Base-by-base conservation (phyloP, 2,888 invertebrate genomes). In the Drosophila macrospina region DNA sequence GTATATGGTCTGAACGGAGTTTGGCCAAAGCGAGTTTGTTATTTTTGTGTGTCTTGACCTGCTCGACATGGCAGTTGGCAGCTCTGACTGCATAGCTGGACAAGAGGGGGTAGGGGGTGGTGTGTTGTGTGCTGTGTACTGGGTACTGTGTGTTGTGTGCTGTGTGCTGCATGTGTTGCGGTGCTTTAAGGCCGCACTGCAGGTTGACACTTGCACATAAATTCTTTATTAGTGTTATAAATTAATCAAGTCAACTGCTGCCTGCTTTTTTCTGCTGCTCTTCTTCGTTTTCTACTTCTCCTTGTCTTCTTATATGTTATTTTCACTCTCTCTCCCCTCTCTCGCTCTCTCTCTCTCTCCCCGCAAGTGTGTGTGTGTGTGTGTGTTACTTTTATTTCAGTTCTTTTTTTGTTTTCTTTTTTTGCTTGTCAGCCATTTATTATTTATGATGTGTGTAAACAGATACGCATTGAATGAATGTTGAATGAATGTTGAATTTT, bases 201-300 rank as follows among this genome's bases (percentile, higher is more conserved):
- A 83, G 84, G 84, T 83, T 88, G 88, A 84, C 84, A 88, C 80
- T 86, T 84, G 76, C 68, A 71, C 77, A 85, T 85, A 84, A 85
- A 85, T 85, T 88, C 81, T 88, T 88, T 88, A 85, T 85, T 80
- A 84, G 88, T 84, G 77, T 84, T 76, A 88, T 86, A 88, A 85
- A 88, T 86, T 85, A 86, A 88, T 88, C 87, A 85, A 88, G 72
- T 83, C 59, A 88, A 78, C 86, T 76, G 65, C 59, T 67, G 62
- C 54, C 61, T 45, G 54, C 34, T 59, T 37, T 59, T 61, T 76
- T 47, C 56, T 42, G 41, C 7, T 37, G 50, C 45, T 37, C 28
- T 39, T 42, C 44, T 47, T 24, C 60, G 59, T 56, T 11, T 32
- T 36, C 16, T 45, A 5, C 32, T 30, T 44, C 37, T 54, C 47